phyloP scores from a whole-genome alignment of 37 sponge, comb jelly and placozoan genomes.

The Dysidea cf. avara region DNA sequence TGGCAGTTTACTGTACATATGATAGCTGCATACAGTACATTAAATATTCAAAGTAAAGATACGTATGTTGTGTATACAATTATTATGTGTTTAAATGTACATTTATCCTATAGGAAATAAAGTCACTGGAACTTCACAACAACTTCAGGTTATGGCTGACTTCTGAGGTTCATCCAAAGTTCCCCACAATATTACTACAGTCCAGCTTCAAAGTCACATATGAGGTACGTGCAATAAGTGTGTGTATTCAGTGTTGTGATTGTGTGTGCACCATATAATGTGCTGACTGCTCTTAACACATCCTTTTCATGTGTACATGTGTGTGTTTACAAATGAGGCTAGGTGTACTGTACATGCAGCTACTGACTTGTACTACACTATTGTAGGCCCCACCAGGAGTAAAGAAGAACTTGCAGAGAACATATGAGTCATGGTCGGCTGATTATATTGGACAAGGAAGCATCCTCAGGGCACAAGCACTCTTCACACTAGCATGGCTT shows the following conservation, averaged over 20 bases:
- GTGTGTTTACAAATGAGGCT: no score
- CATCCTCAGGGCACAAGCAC: conserved; percentile 67
- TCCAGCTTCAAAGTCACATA: conserved; percentile 86
- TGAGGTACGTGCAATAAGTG: conserved; percentile 42
- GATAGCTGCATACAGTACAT: no score
- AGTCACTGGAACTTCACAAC: conserved; percentile 71
- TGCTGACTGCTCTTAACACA: not conserved
- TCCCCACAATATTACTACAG: conserved; percentile 86
- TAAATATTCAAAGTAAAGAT: no score
- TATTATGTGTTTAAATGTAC: not conserved
- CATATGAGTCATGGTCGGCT: conserved; percentile 88
- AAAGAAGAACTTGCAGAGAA: conserved; percentile 87
- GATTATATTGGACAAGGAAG: conserved; percentile 72
- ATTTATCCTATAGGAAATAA: no score
- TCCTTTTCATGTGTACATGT: conserved; percentile 13
- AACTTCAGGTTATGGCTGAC: conserved; percentile 94
- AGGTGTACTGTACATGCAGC: no score
- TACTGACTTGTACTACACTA: conserved; percentile 36
- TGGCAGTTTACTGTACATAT: conserved; percentile 4
- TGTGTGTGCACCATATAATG: not conserved
- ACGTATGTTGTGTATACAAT: no score
- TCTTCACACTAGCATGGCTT: conserved; percentile 96
- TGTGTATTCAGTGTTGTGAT: not conserved
- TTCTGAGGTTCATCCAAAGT: conserved; percentile 87
- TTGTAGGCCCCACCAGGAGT: conserved; percentile 95